Base-by-base conservation (phyloP, 2,888 invertebrate species). In the Lepidochitona cinerea region DNA sequence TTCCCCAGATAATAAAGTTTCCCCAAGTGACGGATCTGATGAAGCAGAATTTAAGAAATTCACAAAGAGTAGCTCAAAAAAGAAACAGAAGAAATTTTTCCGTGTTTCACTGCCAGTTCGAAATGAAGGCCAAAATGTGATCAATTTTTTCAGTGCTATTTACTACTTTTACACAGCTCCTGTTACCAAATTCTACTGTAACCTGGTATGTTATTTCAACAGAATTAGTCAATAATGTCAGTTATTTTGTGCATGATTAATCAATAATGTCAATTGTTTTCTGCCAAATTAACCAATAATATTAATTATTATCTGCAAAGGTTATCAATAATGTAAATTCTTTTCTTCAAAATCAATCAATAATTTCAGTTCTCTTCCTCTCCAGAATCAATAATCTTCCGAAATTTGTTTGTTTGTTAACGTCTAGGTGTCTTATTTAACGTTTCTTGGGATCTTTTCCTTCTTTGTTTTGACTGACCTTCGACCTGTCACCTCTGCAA, bases 161-260 rank as follows among this genome's bases (percentile, higher is more conserved):
- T 83, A 84, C 71, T 86, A 83, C 77, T 90, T 89, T 82, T 88
- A 90, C 76, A 85, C 85, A 18, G 89, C 90, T 12, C 90, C 90
- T 12, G 84, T 90, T 7, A 88, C 90, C 69, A 89, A 89, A 72
- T 90, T 90, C 78, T 83, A 81, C 71, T 79, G 79, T 54, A 85
- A 86, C 70, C 82, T 86, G 73, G 90, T 90, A 78, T 79, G 87
- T 81, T 37, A n/a, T n/a, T n/a, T n/a, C n/a, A n/a, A n/a, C n/a
- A n/a, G n/a, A n/a, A n/a, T n/a, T n/a, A n/a, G n/a, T n/a, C n/a
- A n/a, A n/a, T n/a, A n/a, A n/a, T n/a, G n/a, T n/a, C n/a, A n/a
- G n/a, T n/a, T n/a, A n/a, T n/a, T n/a, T n/a, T n/a, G n/a, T n/a
- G n/a, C n/a, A n/a, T n/a, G n/a, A n/a, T n/a, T n/a, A n/a, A n/a